These are phyloP conservation scores for Malacoraja senta DNA, from an alignment of 2,797 vertebrate species.

Conservation along the genomic window DNA sequence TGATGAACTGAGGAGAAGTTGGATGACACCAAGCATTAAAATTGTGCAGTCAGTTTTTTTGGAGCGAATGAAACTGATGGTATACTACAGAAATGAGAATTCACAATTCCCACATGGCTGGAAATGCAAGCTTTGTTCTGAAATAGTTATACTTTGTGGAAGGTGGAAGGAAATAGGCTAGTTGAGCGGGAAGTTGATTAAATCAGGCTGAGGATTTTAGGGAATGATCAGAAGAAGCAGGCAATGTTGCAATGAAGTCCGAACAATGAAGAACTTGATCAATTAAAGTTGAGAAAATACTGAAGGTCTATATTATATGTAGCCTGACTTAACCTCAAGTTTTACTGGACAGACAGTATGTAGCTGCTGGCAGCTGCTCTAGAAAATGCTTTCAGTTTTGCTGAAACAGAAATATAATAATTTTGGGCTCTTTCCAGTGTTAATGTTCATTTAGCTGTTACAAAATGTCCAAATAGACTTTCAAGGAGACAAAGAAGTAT, in stretches of 20 bases:
- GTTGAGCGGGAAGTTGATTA: neutral
- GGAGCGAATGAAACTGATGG: neutral
- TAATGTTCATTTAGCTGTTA: neutral
- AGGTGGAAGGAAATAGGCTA: neutral
- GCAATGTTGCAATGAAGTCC: neutral
- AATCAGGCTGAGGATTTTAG: neutral
- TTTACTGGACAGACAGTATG: neutral
- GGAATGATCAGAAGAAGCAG: neutral
- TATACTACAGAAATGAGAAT: neutral
- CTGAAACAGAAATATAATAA: neutral
- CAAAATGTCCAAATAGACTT: neutral
- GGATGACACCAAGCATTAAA: neutral
- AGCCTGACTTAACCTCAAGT: neutral
- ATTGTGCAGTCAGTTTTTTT: neutral
- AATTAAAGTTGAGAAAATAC: neutral
- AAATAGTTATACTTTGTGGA: neutral
- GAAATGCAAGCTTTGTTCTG: neutral
- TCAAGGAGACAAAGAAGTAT: neutral
- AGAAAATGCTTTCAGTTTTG: neutral
- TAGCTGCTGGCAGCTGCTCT: neutral
- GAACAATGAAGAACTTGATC: neutral
- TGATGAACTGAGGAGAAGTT: neutral
- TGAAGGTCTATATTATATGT: neutral
- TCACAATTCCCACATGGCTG: neutral
- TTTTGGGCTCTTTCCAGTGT: neutral